Percentiles rank a stretch among this genome's conserved stretches.
Evolutionary conservation across 2,113 vertebrate genomes (phyloP).

Genomic region (Hystrix brachyura): DNA sequence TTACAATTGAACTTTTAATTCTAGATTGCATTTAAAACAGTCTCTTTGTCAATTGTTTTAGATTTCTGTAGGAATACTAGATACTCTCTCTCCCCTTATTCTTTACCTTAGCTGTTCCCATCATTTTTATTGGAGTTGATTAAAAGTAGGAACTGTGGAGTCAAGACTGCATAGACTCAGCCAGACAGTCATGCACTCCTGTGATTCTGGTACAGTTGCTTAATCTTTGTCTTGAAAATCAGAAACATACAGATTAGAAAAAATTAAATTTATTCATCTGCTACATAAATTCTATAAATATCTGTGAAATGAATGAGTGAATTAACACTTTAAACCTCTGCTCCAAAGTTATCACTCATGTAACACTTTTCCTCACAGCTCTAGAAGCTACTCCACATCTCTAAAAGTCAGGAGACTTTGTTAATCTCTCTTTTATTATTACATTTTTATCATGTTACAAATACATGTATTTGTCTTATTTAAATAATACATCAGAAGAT

Average conservation of each 20-base stretch:
- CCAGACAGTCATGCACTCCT: neutral
- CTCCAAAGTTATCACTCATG: neutral
- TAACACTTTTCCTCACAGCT: neutral
- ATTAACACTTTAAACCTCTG: neutral
- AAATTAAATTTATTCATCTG: slow-evolving; percentile 10
- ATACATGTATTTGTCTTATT: neutral
- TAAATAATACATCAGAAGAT: neutral
- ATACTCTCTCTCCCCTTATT: neutral
- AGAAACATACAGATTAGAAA: neutral
- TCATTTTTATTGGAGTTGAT: neutral
- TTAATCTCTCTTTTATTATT: neutral
- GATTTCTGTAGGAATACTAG: neutral
- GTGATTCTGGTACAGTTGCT: neutral
- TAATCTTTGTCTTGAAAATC: neutral
- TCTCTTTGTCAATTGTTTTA: neutral
- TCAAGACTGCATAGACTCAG: neutral
- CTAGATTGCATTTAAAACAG: neutral
- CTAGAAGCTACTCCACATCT: neutral
- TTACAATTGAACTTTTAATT: neutral
- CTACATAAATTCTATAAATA: neutral
- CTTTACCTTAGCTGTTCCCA: neutral
- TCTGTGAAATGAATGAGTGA: neutral
- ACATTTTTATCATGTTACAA: neutral
- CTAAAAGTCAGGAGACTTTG: neutral
- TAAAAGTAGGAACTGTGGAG: neutral